Evolutionary conservation across 64 coral and sea anemone species (phyloP).

Genomic region (Pocillopora damicornis): DNA sequence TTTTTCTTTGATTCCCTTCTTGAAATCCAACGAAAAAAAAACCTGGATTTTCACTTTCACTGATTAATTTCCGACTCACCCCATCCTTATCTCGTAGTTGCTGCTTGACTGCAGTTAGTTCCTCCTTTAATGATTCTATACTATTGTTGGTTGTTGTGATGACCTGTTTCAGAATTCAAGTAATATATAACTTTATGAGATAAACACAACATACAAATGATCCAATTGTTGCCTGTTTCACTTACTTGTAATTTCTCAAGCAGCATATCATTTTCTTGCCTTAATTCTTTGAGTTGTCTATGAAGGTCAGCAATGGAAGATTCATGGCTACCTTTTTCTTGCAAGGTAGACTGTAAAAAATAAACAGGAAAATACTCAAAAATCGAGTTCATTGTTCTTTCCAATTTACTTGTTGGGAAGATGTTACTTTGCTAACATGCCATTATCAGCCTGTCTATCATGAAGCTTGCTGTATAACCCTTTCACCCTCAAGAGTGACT

Average conservation of each 20-base stretch:
- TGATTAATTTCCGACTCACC: neutral
- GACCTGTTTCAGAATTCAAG: neutral
- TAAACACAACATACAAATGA: neutral
- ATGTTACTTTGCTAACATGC: too few species aligned
- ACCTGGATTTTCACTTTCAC: too few species aligned
- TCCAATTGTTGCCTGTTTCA: neutral
- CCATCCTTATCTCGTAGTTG: conserved; percentile 10
- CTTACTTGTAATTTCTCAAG: conserved; percentile 23
- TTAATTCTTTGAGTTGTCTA: conserved; percentile 6
- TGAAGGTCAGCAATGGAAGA: conserved; percentile 19
- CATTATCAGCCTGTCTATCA: too few species aligned
- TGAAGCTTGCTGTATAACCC: too few species aligned
- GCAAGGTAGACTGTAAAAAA: conserved; percentile 4
- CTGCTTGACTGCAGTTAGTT: neutral
- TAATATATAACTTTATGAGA: neutral
- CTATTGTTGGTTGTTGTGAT: neutral
- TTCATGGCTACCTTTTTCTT: conserved; percentile 20
- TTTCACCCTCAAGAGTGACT: too few species aligned
- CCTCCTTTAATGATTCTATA: neutral
- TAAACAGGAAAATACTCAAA: neutral
- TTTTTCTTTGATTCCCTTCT: too few species aligned
- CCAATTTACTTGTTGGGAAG: too few species aligned
- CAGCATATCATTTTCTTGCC: neutral
- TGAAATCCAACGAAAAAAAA: too few species aligned
- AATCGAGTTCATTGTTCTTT: neutral